Conservation (phyloP, 2,113 vertebrate species). For the Oplegnathus fasciatus region DNA sequence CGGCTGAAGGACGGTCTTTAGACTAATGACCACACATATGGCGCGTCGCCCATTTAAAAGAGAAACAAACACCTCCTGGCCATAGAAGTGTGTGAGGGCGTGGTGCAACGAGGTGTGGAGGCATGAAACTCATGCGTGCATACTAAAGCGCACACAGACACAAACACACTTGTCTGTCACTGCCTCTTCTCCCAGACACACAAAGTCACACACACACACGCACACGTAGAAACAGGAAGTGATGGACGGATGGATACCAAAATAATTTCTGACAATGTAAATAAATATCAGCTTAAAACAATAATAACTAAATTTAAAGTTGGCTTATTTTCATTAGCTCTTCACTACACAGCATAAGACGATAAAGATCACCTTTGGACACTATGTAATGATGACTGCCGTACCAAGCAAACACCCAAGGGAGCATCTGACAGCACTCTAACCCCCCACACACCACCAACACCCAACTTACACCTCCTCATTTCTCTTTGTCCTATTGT, state of each 20-base stretch:
- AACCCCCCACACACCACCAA: neutral
- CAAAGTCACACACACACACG: constrained; percentile 14
- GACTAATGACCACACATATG: constrained; percentile 87
- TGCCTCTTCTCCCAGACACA: constrained; percentile 45
- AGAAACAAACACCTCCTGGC: constrained; percentile 86
- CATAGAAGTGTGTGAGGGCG: constrained; percentile 59
- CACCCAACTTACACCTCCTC: constrained; percentile 13
- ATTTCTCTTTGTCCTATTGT: constrained; percentile 67
- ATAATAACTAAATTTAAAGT: neutral
- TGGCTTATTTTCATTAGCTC: neutral
- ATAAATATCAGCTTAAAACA: neutral
- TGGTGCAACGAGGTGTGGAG: constrained; percentile 53
- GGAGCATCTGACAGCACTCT: constrained; percentile 13
- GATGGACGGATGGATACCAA: neutral
- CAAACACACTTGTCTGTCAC: neutral
- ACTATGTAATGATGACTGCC: neutral
- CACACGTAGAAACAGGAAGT: neutral
- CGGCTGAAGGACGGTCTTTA: constrained; percentile 84
- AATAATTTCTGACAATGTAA: neutral
- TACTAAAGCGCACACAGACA: constrained; percentile 17
- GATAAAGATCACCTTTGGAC: constrained; percentile 6
- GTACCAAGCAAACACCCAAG: neutral
- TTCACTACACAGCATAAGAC: neutral
- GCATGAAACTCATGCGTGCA: constrained; percentile 28
- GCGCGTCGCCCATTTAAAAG: constrained; percentile 83